Evolutionary conservation across 2,888 invertebrate species (phyloP).

Genomic region (Melieria picta): DNA sequence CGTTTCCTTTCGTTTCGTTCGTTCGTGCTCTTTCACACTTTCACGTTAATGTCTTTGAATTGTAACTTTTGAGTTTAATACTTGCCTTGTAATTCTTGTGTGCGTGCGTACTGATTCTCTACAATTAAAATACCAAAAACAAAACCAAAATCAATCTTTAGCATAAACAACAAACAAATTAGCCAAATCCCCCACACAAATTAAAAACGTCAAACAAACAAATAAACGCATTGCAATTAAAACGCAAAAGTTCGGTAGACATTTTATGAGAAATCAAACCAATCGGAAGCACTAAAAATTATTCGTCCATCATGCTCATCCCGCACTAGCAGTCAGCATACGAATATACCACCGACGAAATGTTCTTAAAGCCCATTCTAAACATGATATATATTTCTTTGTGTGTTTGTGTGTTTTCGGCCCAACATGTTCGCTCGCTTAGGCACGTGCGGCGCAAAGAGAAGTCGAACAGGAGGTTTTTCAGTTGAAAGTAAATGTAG

Average conservation of each 20-base stretch:
- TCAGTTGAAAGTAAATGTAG: slow-evolving; percentile 60
- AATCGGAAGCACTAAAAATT: neutral
- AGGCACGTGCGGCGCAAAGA: slow-evolving; percentile 61
- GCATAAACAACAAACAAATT: too few relatives aligned
- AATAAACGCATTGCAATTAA: slow-evolving; percentile 12
- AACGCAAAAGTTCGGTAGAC: slow-evolving; percentile 58
- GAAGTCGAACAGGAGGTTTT: slow-evolving; percentile 60
- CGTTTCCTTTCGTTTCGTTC: neutral
- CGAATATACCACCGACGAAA: too few relatives aligned
- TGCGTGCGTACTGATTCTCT: neutral
- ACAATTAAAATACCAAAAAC: slow-evolving; percentile 35
- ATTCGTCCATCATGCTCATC: too few relatives aligned
- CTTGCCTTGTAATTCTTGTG: slow-evolving; percentile 14
- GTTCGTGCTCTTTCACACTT: slow-evolving; percentile 1
- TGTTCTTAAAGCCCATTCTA: too few relatives aligned
- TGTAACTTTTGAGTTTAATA: slow-evolving; percentile 13
- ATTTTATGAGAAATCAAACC: slow-evolving; percentile 51
- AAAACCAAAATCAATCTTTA: slow-evolving; percentile 31
- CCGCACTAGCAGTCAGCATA: too few relatives aligned
- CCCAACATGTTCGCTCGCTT: slow-evolving; percentile 42
- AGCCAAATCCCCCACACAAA: too few relatives aligned
- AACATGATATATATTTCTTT: slow-evolving; percentile 35
- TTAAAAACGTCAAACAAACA: too few relatives aligned
- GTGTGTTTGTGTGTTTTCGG: slow-evolving; percentile 23
- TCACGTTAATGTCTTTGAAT: neutral